These are phyloP conservation scores for Macrobrachium rosenbergii DNA, from an alignment of 1,140 invertebrate species.

Conservation along the genomic window DNA sequence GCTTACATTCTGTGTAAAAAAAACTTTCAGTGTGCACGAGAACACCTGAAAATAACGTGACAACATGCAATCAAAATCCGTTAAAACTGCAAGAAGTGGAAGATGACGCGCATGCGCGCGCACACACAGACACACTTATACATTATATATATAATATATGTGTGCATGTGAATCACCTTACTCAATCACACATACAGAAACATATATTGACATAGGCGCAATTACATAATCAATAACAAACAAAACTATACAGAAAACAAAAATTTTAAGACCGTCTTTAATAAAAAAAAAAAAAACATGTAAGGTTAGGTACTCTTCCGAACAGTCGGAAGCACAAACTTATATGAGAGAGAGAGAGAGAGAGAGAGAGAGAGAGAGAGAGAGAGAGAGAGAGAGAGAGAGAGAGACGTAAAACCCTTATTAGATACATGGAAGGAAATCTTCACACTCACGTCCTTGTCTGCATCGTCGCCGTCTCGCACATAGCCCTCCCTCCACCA, in stretches of 20 bases:
- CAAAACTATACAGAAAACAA: neutral
- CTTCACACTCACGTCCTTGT: slow-evolving; percentile 16
- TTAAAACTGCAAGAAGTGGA: too few species aligned
- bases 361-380: neutral
- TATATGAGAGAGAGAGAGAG: neutral
- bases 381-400: neutral
- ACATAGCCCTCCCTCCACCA: neutral
- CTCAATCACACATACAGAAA: neutral
- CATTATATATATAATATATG: too few species aligned
- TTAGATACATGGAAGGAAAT: neutral
- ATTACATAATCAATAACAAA: neutral
- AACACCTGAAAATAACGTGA: too few species aligned
- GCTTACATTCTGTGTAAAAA: too few species aligned
- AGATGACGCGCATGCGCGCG: too few species aligned
- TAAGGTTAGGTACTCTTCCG: too few species aligned
- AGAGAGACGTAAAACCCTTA: neutral
- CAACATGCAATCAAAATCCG: too few species aligned
- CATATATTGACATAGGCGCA: neutral
- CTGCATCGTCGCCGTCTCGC: neutral
- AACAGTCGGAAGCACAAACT: neutral
- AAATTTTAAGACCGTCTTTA: neutral
- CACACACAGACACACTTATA: too few species aligned
- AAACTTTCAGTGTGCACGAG: too few species aligned
- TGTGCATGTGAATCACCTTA: neutral
- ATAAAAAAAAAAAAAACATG: neutral